Base-by-base conservation (phyloP, 2,888 invertebrate genomes). In the Anarsia innoxiella region DNA sequence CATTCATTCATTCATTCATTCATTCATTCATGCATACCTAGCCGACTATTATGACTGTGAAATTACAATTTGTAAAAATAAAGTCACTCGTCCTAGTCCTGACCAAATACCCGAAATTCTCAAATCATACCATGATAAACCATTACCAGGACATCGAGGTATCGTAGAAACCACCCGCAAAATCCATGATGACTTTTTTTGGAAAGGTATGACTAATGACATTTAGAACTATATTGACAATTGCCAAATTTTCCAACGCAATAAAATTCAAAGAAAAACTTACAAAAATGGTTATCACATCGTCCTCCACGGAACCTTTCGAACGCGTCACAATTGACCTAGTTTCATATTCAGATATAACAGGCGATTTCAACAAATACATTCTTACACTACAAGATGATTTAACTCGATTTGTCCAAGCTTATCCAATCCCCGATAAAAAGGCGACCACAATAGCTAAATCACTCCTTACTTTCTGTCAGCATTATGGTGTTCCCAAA, bases 271-370 rank as follows among this genome's bases (percentile, higher is more conserved):
- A 15, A 37, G 31, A 23, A 23, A 31, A 25, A 31, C 30, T 8
- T 37, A 11, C 23, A 23, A 31, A 37, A 26, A 37, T 37, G 37
- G 37, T 37, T n/a, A 31, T 37, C 12, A 37, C 37, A 5, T 37
- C 31, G 1, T 28, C 28, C 9, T 37, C 37, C 3, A 25, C 14
- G 6, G 37, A 37, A 31, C 31, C 37, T 4, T 37, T 37, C 16
- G 31, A 37, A 26, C 23, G 37, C 8, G 37, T 36, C 30, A 48
- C 59, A 4, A 59, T 61, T 1, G 61, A 63, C 29, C 19, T 61
- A 36, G 60, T 63, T 0, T 60, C 59, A 0, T 63, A 60, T 31
- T 62, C 59, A 2, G 63, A 63, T 5, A 39, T 56, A 1, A 58
- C 46, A 2, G 40, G 49, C 1, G 47, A 53, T 13, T 38, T 37